Conservation (phyloP, 2,113 vertebrate genomes). For the Tyrannus savana region DNA sequence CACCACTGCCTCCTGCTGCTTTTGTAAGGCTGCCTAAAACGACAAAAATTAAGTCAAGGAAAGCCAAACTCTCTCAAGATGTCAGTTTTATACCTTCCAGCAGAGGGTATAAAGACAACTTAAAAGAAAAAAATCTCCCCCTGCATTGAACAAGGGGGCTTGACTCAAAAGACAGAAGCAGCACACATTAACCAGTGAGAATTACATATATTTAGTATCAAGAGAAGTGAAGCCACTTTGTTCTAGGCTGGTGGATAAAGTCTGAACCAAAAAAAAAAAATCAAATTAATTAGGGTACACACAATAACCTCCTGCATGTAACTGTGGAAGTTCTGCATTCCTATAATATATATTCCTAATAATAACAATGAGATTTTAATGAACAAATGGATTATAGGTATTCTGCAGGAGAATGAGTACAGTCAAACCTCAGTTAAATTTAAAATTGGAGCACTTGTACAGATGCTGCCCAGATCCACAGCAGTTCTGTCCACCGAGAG, state of each 20-base stretch:
- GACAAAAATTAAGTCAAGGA: neutral
- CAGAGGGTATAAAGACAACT: neutral
- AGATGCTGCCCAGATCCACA: neutral
- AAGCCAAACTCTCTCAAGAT: neutral
- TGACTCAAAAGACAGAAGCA: neutral
- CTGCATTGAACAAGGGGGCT: neutral
- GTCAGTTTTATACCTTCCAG: neutral
- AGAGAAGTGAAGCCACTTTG: neutral
- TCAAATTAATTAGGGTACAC: neutral
- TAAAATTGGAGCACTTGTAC: neutral
- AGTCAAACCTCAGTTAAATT: neutral
- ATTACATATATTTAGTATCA: neutral
- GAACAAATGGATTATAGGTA: neutral
- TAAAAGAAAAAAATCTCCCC: neutral
- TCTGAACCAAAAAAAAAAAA: neutral
- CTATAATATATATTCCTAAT: neutral
- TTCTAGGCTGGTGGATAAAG: neutral
- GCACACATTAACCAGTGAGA: neutral
- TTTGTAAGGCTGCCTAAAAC: constrained; percentile 90
- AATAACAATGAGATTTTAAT: neutral
- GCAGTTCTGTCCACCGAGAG: neutral
- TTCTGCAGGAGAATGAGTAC: neutral
- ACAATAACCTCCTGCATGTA: neutral
- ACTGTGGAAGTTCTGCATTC: neutral
- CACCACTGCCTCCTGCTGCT: constrained; percentile 83